Evolutionary conservation across 2,888 invertebrate species (phyloP).

Genomic region (Dicroscelio sp.): DNA sequence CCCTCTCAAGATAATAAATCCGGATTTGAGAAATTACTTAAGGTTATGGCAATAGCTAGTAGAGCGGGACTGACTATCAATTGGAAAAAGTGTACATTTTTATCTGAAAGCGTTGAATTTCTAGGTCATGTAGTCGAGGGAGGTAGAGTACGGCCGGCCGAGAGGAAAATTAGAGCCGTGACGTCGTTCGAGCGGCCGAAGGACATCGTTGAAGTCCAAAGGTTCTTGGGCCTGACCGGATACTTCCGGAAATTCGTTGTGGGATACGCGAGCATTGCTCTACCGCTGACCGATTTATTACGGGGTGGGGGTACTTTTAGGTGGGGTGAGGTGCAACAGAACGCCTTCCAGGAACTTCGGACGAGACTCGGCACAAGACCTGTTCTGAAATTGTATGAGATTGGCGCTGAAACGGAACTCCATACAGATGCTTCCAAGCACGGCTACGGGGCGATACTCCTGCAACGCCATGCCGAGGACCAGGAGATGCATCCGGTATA

Average conservation of each 20-base stretch:
- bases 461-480: slow-evolving; percentile 1
- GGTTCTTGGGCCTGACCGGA: background rate
- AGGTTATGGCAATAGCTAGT: background rate
- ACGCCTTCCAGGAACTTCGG: background rate
- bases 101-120: background rate
- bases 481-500: slow-evolving; percentile 12
- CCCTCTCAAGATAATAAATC: background rate
- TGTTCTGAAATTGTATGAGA: background rate
- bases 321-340: background rate
- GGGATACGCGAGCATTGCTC: background rate
- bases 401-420: background rate
- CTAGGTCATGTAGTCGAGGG: background rate
- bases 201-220: background rate
- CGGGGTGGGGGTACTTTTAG: background rate
- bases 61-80: background rate
- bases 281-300: background rate
- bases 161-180: background rate
- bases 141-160: background rate
- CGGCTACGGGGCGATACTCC: slow-evolving; percentile 4
- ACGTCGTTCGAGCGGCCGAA: background rate
- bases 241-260: background rate
- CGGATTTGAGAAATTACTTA: background rate
- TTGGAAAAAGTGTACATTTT: background rate
- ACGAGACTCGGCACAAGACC: background rate
- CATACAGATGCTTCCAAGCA: slow-evolving; percentile 23